Percentiles rank a stretch among this genome's conserved stretches.
Evolutionary conservation across 2,113 vertebrate genomes (phyloP).

Genomic region (Lagopus muta): DNA sequence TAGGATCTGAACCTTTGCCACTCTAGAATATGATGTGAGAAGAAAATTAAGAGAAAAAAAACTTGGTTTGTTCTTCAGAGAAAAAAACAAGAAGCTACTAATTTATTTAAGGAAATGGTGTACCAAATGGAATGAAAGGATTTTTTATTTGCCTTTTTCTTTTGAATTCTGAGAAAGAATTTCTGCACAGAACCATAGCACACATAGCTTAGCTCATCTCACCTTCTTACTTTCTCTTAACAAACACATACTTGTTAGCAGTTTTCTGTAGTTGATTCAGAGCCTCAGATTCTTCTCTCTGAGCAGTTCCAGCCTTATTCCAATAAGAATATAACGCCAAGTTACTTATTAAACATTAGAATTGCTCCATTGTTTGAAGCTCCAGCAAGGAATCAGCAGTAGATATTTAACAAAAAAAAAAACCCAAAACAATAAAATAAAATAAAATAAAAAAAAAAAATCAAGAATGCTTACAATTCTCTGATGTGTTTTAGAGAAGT

Average conservation of each 20-base stretch:
- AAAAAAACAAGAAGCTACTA: not conserved
- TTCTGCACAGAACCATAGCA: not conserved
- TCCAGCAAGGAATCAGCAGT: not conserved
- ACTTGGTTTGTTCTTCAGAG: not conserved
- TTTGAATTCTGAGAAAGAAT: not conserved
- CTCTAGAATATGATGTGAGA: fast-evolving
- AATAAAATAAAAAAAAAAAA: not conserved
- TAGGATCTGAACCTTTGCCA: not conserved
- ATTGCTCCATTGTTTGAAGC: not conserved
- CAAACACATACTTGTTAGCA: not conserved
- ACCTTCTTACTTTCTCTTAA: not conserved
- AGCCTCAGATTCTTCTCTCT: not conserved
- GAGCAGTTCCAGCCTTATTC: not conserved
- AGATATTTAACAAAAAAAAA: not conserved
- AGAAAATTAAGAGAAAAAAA: not conserved
- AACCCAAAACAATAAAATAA: too few relatives aligned
- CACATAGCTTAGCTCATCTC: not conserved
- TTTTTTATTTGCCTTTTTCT: not conserved
- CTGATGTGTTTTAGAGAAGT: not conserved
- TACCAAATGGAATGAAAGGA: not conserved
- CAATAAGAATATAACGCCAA: not conserved
- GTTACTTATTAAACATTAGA: not conserved
- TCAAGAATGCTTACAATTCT: not conserved
- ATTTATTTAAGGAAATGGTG: not conserved
- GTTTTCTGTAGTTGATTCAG: not conserved